Base-by-base conservation (phyloP, 2,113 vertebrate genomes). In the Atrichornis clamosus region DNA sequence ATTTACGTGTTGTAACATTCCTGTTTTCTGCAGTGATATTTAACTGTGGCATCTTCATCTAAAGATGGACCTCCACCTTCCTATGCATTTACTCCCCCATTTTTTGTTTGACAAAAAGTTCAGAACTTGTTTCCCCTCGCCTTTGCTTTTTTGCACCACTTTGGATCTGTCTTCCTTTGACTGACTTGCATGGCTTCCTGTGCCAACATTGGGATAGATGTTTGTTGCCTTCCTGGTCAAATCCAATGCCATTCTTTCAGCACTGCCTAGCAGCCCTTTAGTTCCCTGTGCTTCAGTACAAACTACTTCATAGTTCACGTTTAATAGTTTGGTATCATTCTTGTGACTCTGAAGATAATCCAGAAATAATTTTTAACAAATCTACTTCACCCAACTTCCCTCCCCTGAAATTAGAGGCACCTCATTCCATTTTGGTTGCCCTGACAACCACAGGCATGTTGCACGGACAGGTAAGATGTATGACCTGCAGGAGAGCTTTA, bases 171-270 rank as follows among this genome's bases (percentile, higher is more conserved):
- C 17, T 63, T 49, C 53, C 28, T 53, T 42, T 73, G 23, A 30
- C 16, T 39, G 28, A 44, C 46, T 65, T 52, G 6, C 12, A 15
- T 3, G 1, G 23, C 33, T 55, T 74, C 49, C 35, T 80, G 1
- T 0, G 2, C 27, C n/a, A 33, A 2, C 10, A 10, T 30, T 4
- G 3, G 63, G n/a, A 42, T 30, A 52, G 50, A 32, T 41, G 21
- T 74, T 93, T 56, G 33, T 42, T 2, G 0, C 11, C 58, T 84
- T 33, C 27, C n/a, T 47, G 8, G 15, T 49, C 0, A 0, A 64
- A 42, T 49, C 13, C 46, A 21, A 13, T 63, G 18, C 33, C 30
- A 7, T 37, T 70, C 23, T 77, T 80, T 49, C 50, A 63, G 30
- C 32, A 60, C 27, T 32, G 15, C 41, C 6, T 10, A 35, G 47